Base-by-base conservation (phyloP, 2,113 vertebrate species). In the Leuciscus idus region DNA sequence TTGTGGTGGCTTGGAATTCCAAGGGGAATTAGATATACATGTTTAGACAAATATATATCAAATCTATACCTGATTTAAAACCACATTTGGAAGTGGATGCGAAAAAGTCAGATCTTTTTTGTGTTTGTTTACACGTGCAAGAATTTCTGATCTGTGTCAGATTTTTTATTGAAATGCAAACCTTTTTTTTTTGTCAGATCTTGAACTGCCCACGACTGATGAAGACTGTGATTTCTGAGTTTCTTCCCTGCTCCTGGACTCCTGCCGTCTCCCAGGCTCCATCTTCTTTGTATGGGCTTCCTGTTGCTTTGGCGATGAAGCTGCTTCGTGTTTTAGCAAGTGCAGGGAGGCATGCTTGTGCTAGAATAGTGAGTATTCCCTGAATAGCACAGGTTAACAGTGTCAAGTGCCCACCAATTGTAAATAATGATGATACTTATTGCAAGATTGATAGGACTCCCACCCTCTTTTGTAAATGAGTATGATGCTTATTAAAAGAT, bases 161-260 rank as follows among this genome's bases (percentile, higher is more conserved):
- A 17, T 4, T 74, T 46, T 48, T 76, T 48, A 76, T 28, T 52
- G 4, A 17, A 77, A 55, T 77, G 1, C 8, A 26, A 30, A 2
- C 48, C 28, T 23, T 52, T 61, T n/a, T 80, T 30, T 30, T n/a
- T 8, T 13, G 6, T 72, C 89, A 99, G 98, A 94, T 99, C n/a
- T 91, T 99, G 13, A 95, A 97, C 84, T 99, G 97, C 88, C 97
- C 98, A 89, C 95, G 97, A 4, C 88, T 99, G 83, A 94, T 98
- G 91, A 95, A 97, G 78, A 97, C 95, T 0, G 86, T 99, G 86
- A 93, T 97, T 88, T 94, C 91, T 1, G 96, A 98, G 88, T 99
- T 99, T 87, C 93, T 99, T 21, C 97, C 98, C 43, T 93, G 93
- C 28, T 96, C 93, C 46, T 99, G 98, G 98, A 89, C 89, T 66